Percentiles rank a stretch among this genome's conserved stretches.
Evolutionary conservation across 2,797 vertebrate genomes (phyloP).

Genomic region (Cryptoprocta ferox): DNA sequence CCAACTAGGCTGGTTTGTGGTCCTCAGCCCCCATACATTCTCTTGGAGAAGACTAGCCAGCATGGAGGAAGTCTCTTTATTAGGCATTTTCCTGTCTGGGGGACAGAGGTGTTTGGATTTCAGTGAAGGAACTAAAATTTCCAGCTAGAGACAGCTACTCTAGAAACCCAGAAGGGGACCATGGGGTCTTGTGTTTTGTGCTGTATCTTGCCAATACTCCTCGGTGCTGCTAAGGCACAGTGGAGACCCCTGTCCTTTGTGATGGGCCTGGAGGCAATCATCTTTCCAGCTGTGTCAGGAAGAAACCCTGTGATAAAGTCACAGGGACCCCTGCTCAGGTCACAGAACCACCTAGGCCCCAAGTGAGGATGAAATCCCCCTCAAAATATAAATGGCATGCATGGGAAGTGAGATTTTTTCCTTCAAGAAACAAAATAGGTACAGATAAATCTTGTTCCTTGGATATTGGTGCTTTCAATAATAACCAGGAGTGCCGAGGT

Average conservation of each 20-base stretch:
- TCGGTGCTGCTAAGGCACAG: neutral
- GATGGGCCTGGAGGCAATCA: neutral
- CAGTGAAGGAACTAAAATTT: slow-evolving; percentile 20
- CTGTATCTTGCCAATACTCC: slow-evolving; percentile 52
- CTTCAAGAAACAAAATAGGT: neutral
- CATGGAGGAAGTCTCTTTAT: slow-evolving; percentile 36
- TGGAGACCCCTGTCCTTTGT: neutral
- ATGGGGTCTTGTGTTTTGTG: neutral
- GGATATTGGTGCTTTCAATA: neutral
- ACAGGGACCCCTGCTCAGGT: neutral
- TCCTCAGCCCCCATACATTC: neutral
- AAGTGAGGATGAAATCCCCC: neutral
- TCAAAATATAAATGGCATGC: neutral
- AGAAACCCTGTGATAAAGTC: neutral
- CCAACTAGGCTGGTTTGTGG: neutral
- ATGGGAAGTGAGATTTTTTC: neutral
- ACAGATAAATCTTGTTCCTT: neutral
- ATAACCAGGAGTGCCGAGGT: neutral
- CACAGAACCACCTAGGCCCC: neutral
- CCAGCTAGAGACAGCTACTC: slow-evolving; percentile 41
- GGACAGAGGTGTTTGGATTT: slow-evolving; percentile 60
- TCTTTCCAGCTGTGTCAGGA: neutral
- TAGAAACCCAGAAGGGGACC: slow-evolving; percentile 13
- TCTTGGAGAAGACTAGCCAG: neutral
- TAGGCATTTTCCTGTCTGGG: neutral